A percentile compares a stretch with the other conserved stretches of the same genome.
These are phyloP conservation scores for Trididemnum miniatum DNA, from an alignment of 23 tunicate species.

Conservation along the genomic window DNA sequence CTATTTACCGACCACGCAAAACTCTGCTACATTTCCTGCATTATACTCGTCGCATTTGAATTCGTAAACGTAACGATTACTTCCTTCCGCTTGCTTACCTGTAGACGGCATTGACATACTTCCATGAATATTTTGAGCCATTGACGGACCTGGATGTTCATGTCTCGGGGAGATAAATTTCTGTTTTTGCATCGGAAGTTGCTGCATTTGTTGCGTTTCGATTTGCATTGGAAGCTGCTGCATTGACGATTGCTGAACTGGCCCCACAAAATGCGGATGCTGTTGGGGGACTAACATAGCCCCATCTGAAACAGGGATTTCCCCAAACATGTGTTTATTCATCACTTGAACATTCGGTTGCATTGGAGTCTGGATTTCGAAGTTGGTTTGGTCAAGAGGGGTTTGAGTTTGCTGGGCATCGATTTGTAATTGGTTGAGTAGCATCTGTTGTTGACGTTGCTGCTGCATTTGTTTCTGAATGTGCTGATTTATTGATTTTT, in stretches of 20 bases:
- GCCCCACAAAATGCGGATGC: slow-evolving; percentile 2
- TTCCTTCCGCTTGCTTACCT: too few relatives aligned
- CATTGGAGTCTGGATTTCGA: slow-evolving; percentile 15
- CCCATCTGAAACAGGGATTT: not conserved
- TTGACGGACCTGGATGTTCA: not conserved
- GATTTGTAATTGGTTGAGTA: not conserved
- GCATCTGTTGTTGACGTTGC: slow-evolving; percentile 34
- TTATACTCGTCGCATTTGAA: too few relatives aligned
- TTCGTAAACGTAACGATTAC: too few relatives aligned
- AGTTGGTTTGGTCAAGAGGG: slow-evolving; percentile 10
- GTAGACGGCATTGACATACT: not conserved
- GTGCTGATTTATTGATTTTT: not conserved
- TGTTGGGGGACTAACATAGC: slow-evolving; percentile 7
- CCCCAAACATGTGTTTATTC: slow-evolving; percentile 13
- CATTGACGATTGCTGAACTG: slow-evolving; percentile 9
- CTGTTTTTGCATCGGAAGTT: slow-evolving; percentile 12
- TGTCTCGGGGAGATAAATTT: not conserved
- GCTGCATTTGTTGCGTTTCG: not conserved
- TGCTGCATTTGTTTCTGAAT: not conserved
- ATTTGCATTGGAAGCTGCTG: slow-evolving; percentile 22
- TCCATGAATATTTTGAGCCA: not conserved
- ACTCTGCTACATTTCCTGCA: too few relatives aligned
- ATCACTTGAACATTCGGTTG: not conserved
- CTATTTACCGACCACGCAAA: too few relatives aligned
- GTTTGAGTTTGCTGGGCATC: slow-evolving; percentile 15